These are phyloP conservation scores for Drymodes brunneopygia DNA, from an alignment of 2,113 vertebrate species.

Conservation along the genomic window DNA sequence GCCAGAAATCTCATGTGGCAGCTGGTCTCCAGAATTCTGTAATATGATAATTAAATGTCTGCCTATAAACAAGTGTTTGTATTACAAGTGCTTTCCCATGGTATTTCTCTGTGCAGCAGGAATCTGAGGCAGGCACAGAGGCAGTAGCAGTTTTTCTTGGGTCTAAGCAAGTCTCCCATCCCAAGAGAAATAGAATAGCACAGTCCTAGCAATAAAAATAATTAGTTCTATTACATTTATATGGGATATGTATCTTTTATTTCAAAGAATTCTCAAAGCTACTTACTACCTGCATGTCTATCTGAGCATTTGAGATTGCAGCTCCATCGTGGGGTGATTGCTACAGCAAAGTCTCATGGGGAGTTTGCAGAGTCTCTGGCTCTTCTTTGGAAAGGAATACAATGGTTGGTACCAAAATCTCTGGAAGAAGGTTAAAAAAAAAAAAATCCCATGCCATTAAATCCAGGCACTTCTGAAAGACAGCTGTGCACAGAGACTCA, in stretches of 20 bases:
- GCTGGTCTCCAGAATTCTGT: slow-evolving; percentile 58
- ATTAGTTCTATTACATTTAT: neutral
- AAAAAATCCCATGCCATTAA: neutral
- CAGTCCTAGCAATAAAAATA: neutral
- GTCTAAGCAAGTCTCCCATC: slow-evolving; percentile 1
- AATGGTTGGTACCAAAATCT: neutral
- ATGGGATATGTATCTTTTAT: neutral
- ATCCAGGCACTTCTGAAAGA: neutral
- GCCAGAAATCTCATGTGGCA: slow-evolving; percentile 63
- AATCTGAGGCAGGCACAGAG: slow-evolving; percentile 4
- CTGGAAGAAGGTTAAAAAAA: neutral
- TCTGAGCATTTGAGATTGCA: neutral
- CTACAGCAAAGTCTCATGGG: neutral
- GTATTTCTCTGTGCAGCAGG: slow-evolving; percentile 26
- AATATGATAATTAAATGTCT: slow-evolving; percentile 65
- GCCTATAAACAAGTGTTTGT: slow-evolving; percentile 56
- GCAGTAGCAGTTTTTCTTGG: neutral
- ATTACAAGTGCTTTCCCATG: slow-evolving; percentile 42
- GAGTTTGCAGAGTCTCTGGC: neutral
- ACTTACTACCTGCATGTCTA: neutral
- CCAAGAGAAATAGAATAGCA: neutral
- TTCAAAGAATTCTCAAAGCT: neutral
- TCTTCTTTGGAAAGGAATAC: neutral
- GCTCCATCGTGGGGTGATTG: accelerated
- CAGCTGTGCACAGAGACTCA: neutral